Conservation (phyloP, 1,140 invertebrate species). For the Hydropsyche tenuis region DNA sequence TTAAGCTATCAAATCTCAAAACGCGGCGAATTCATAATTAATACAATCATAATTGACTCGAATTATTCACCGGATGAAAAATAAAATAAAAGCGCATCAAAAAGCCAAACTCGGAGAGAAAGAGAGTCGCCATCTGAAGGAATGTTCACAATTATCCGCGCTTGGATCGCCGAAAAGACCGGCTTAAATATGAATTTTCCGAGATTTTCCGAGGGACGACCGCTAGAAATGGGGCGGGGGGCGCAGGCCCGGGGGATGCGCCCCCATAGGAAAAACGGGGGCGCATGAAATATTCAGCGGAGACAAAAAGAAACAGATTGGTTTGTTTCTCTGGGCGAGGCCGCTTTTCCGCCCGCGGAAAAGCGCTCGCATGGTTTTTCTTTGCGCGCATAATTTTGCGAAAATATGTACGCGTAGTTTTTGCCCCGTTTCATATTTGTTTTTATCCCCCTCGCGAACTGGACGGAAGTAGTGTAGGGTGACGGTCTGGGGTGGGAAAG, state of each 20-base stretch:
- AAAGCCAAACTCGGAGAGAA: background rate
- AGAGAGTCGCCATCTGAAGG: background rate
- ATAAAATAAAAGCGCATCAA: background rate
- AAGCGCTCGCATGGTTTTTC: no score
- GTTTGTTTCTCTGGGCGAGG: constrained; percentile 27
- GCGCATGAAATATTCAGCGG: constrained; percentile 37
- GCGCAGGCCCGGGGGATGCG: no score
- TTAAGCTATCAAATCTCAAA: no score
- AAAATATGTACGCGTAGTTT: background rate
- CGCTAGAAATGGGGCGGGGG: no score
- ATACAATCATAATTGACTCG: background rate
- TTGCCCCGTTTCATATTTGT: background rate
- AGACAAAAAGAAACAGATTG: constrained; percentile 39
- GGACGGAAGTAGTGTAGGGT: background rate
- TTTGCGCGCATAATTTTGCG: constrained; percentile 33
- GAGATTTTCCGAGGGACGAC: background rate
- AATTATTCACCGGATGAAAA: background rate
- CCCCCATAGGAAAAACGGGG: background rate
- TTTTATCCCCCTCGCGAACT: background rate
- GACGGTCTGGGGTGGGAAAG: no score
- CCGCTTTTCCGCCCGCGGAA: background rate
- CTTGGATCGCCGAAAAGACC: background rate
- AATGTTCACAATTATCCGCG: constrained; percentile 9
- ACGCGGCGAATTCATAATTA: no score
- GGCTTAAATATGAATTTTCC: constrained; percentile 16